Percentiles rank a stretch among this genome's conserved stretches.
Conservation (phyloP, 2,888 invertebrate genomes). For the Stenodema calcarata region DNA sequence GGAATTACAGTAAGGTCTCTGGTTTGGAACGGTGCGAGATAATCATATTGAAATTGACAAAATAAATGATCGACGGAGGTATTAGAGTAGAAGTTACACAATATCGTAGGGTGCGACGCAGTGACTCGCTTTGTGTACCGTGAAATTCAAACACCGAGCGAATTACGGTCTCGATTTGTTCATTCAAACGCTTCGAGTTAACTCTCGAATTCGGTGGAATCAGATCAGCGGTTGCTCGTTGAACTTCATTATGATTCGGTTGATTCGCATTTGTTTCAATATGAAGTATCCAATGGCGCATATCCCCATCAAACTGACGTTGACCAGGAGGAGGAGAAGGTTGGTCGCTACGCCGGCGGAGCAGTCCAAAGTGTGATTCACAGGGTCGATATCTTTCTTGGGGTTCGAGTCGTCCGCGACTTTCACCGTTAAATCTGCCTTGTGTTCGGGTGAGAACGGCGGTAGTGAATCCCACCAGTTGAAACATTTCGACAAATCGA, state of each 20-base stretch:
- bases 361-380: background rate
- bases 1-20: too few relatives aligned
- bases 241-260: background rate
- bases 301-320: background rate
- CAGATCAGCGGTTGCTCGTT: background rate
- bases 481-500: conserved; percentile 16
- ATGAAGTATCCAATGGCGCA: background rate
- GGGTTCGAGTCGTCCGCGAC: background rate
- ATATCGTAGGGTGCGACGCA: too few relatives aligned
- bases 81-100: too few relatives aligned
- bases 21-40: too few relatives aligned
- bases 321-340: background rate
- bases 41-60: too few relatives aligned
- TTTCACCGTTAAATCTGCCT: background rate
- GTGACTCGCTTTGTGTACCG: too few relatives aligned
- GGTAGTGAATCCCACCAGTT: background rate
- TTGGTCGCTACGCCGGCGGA: background rate
- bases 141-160: too few relatives aligned
- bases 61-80: too few relatives aligned
- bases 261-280: background rate
- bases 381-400: background rate
- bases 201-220: background rate
- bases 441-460: background rate
- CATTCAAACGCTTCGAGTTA: too few relatives aligned
- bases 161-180: too few relatives aligned